Evolutionary conservation across 2,797 vertebrate genomes (phyloP).

Genomic region (Eutrigla gurnardus): DNA sequence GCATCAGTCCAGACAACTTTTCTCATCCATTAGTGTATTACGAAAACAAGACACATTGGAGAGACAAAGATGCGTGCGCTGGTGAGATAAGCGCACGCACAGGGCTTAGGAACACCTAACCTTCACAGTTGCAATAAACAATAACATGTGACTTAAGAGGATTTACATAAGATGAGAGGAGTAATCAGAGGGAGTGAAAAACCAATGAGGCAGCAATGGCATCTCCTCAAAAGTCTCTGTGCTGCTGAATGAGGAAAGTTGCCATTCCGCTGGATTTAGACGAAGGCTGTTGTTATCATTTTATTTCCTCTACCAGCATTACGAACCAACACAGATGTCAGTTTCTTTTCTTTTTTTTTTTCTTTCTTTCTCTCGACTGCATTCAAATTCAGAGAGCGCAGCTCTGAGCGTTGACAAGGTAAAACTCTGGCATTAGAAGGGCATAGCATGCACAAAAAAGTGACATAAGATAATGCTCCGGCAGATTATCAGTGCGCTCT

Average conservation of each 20-base stretch:
- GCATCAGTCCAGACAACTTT: conserved; percentile 86
- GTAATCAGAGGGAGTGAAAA: conserved; percentile 86
- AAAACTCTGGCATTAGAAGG: conserved; percentile 64
- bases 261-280: conserved; percentile 78
- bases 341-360: conserved; percentile 13
- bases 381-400: conserved; percentile 45
- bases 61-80: conserved; percentile 88
- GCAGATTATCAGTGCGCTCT: conserved; percentile 66
- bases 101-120: conserved; percentile 89
- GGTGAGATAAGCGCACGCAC: conserved; percentile 85
- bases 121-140: conserved; percentile 88
- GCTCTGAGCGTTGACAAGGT: conserved; percentile 59
- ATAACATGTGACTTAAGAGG: conserved; percentile 90
- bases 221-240: conserved; percentile 83
- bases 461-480: conserved; percentile 68
- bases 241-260: conserved; percentile 80
- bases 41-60: conserved; percentile 83
- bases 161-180: conserved; percentile 89
- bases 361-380: conserved; percentile 27
- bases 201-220: conserved; percentile 85
- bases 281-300: conserved; percentile 73
- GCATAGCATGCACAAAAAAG: conserved; percentile 50
- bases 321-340: conserved; percentile 74
- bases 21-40: conserved; percentile 86
- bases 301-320: conserved; percentile 65